phyloP scores from a whole-genome alignment of 2,888 invertebrate genomes.

The Heteromyza rotundicornis region DNA sequence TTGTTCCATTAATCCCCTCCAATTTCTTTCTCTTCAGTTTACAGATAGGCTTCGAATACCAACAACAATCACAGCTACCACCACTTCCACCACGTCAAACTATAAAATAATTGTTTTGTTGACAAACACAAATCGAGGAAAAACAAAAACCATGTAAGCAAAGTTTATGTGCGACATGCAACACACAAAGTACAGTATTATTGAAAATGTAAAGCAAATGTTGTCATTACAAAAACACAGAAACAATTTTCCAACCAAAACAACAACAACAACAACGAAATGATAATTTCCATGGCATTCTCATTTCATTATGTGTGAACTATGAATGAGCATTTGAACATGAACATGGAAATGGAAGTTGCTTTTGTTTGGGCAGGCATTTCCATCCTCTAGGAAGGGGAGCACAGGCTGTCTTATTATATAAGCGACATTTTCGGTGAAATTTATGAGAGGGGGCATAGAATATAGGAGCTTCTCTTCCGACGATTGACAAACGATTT shows the following conservation, averaged over 20 bases:
- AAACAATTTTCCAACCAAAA: not conserved
- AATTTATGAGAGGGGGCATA: not conserved
- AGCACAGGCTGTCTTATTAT: not conserved
- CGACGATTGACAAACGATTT: slow-evolving; percentile 5
- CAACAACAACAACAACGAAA: not conserved
- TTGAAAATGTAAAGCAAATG: not conserved
- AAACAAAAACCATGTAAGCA: no score
- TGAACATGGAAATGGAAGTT: no score
- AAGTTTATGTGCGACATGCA: slow-evolving; percentile 1
- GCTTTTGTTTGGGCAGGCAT: no score
- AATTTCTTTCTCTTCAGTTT: no score
- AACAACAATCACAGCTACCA: not conserved
- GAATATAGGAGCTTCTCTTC: not conserved
- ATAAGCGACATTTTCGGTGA: not conserved
- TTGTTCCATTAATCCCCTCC: no score
- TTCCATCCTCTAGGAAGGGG: no score
- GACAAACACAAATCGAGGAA: slow-evolving; percentile 3
- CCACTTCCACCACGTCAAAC: not conserved
- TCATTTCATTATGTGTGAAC: slow-evolving; percentile 18
- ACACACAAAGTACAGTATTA: not conserved
- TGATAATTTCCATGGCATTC: slow-evolving; percentile 8
- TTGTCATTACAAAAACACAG: no score
- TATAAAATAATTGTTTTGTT: slow-evolving; percentile 1
- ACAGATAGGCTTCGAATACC: no score
- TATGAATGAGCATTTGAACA: slow-evolving; percentile 7